Evolutionary conservation across 2,797 vertebrate species (phyloP).

Genomic region (Neosilurus hyrtlii): DNA sequence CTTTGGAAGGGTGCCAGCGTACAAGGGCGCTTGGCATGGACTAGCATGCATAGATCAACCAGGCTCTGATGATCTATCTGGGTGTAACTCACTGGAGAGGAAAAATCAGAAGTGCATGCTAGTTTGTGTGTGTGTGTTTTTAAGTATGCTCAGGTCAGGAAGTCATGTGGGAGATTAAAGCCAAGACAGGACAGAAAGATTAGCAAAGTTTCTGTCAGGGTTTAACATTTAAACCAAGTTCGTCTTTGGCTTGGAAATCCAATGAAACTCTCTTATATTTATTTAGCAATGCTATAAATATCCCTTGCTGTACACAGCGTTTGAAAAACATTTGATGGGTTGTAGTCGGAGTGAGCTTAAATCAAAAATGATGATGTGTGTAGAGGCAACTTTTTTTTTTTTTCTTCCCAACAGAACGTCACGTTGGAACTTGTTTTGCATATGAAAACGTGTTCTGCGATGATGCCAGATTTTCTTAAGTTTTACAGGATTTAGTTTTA

Average conservation of each 20-base stretch:
- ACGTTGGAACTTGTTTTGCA: background rate
- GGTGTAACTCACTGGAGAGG: slow-evolving; percentile 51
- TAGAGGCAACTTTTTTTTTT: no score
- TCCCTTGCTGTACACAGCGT: no score
- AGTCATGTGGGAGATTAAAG: slow-evolving; percentile 8
- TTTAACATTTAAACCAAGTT: background rate
- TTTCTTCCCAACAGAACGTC: no score
- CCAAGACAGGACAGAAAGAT: background rate
- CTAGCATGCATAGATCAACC: slow-evolving; percentile 37
- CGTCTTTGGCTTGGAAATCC: background rate
- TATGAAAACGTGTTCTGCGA: background rate
- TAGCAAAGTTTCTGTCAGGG: background rate
- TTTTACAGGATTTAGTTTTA: background rate
- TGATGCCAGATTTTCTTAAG: background rate
- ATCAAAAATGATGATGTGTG: no score
- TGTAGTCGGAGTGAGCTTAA: no score
- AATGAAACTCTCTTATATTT: background rate
- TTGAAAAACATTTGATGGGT: no score
- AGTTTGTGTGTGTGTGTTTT: slow-evolving; percentile 11
- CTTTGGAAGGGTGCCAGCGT: slow-evolving; percentile 47
- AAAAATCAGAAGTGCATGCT: slow-evolving; percentile 25
- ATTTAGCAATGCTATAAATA: background rate
- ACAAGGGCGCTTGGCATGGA: slow-evolving; percentile 46
- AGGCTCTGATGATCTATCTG: slow-evolving; percentile 44
- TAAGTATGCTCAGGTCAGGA: slow-evolving; percentile 52